phyloP scores from a whole-genome alignment of 2,888 invertebrate genomes.

The Calameuta pallipes region DNA sequence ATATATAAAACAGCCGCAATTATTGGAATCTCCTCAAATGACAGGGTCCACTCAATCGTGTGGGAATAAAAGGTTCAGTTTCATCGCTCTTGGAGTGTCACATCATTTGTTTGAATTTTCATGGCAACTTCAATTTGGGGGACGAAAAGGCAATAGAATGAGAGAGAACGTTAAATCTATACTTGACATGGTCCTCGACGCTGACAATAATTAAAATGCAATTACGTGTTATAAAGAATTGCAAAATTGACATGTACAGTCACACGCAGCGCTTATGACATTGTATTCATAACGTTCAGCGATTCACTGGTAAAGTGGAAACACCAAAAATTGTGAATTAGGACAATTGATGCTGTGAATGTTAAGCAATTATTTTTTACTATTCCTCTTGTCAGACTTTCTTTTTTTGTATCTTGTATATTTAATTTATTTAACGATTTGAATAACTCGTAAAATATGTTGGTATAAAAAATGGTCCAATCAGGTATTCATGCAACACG shows the following conservation, averaged over 20 bases:
- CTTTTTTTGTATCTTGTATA: not conserved
- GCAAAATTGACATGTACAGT: not conserved
- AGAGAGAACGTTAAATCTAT: constrained; percentile 19
- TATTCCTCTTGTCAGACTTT: not conserved
- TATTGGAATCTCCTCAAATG: not conserved
- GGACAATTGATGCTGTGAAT: not conserved
- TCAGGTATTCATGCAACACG: not conserved
- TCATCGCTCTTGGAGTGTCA: not conserved
- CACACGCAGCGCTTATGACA: not conserved
- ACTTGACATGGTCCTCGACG: constrained; percentile 33
- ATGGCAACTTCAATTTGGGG: not conserved
- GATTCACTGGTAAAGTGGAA: not conserved
- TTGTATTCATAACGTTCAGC: too few species aligned
- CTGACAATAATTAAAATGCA: constrained; percentile 33
- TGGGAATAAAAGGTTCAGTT: not conserved
- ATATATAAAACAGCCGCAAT: not conserved
- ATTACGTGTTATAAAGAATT: constrained; percentile 23
- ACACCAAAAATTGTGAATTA: not conserved
- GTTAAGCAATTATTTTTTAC: not conserved
- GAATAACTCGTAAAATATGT: not conserved
- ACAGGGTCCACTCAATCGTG: not conserved
- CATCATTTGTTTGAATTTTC: not conserved
- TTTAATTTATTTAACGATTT: not conserved
- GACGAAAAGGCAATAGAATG: not conserved
- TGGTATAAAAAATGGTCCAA: not conserved